Base-by-base conservation (phyloP, 2,888 invertebrate species). In the Archaeoteleia sp. region DNA sequence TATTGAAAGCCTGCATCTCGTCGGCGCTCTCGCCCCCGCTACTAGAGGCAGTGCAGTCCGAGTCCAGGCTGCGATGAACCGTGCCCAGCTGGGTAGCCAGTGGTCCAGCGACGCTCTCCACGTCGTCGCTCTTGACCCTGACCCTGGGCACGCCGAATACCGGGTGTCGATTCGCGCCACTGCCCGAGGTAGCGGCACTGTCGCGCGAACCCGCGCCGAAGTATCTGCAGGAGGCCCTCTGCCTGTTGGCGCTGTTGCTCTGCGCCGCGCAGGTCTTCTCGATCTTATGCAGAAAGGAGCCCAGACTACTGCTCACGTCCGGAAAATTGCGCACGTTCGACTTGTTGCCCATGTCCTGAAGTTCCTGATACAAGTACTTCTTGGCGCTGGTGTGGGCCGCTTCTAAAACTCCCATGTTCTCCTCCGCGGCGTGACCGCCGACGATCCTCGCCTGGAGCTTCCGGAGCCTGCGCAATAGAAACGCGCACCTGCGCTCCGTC, bases 11-110 rank as follows among this genome's bases (percentile, higher is more conserved):
- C 72, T 93, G 90, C 87, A 92, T 90, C 85, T 97, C 96, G 87
- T 97, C 96, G 85, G 95, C 95, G 79, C 95, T 96, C 85, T 97
- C 97, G 23, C 95, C 96, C 48, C 96, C 97, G 9, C 96, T 96
- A 80, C 96, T 96, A 66, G 95, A 95, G 9, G 92, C 95, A 0
- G 97, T 97, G 25, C 95, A 96, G 87, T 97, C 97, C 1, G 96
- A 95, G 85, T 97, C 97, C 70, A 95, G 87, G 76, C 91, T 91
- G 62, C 88, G 88, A 81, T 94, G 92, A 54, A 95, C 89, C 69
- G 93, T 87, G 15, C 90, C 88, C 73, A 96, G 85, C 82, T 94
- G 93, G 0, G 91, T 90, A 42, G 90, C 88, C 67, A 96, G 84
- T 10, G 92, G 89, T 10, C 94, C 93, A 0, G 93, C 89, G 1